Evolutionary conservation across 2,888 invertebrate genomes (phyloP).

Genomic region (Acronicta alni): DNA sequence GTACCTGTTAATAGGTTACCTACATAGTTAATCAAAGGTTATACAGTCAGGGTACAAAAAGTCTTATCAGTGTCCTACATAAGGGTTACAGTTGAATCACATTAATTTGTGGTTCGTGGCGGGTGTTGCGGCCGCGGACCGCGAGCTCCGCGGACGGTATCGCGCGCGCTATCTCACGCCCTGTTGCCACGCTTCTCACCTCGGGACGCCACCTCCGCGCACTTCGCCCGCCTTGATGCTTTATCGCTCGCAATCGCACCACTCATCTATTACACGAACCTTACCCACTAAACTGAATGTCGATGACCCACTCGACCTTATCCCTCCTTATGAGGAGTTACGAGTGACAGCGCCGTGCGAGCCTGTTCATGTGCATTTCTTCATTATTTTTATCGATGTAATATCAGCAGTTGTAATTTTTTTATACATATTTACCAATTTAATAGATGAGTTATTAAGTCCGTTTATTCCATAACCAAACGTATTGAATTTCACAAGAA

Average conservation of each 20-base stretch:
- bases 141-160: slow-evolving; percentile 68
- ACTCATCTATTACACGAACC: slow-evolving; percentile 81
- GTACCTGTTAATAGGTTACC: too few relatives aligned
- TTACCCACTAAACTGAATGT: slow-evolving; percentile 82
- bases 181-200: slow-evolving; percentile 87
- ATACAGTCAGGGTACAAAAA: slow-evolving; percentile 5
- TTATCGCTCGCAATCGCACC: slow-evolving; percentile 81
- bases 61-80: slow-evolving; percentile 19
- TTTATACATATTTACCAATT: slow-evolving; percentile 19
- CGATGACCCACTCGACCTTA: slow-evolving; percentile 72
- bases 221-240: slow-evolving; percentile 72
- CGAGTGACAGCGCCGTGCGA: slow-evolving; percentile 70
- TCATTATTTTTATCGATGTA: slow-evolving; percentile 52
- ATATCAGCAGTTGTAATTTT: slow-evolving; percentile 24
- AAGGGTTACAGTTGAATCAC: slow-evolving; percentile 21
- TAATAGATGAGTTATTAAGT: slow-evolving; percentile 20
- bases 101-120: slow-evolving; percentile 39
- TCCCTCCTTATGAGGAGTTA: slow-evolving; percentile 69
- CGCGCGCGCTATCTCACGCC: slow-evolving; percentile 82
- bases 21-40: neutral
- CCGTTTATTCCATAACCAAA: slow-evolving; percentile 19
- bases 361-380: slow-evolving; percentile 57
- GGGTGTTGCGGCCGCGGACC: slow-evolving; percentile 19
- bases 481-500: slow-evolving; percentile 24
- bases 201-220: slow-evolving; percentile 78